Evolutionary conservation across 2,113 vertebrate genomes (phyloP), one percentile per base, ranked within the genome.

Genomic region (Atrichornis clamosus): DNA sequence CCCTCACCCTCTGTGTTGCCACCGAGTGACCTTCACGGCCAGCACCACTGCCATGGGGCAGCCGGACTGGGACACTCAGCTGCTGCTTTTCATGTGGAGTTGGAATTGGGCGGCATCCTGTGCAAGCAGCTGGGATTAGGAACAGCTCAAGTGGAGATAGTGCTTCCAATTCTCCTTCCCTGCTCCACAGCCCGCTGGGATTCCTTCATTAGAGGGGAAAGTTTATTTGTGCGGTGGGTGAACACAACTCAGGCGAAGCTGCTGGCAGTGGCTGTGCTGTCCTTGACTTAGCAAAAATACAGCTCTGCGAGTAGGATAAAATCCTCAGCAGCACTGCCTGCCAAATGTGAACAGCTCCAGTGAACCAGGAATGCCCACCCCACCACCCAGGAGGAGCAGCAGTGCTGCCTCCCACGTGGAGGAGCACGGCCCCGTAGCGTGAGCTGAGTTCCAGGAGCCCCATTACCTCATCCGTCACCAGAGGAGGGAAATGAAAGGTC

Each of bases 231-330:
- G 75, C 6, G 0, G 3, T 72, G 87, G 69, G 84, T 77, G 70
- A 84, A 9, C 58, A 37, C 11, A 28, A 5, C 56, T 7, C 20
- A 70, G 47, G 30, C 13, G 3, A 59, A 87, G 87, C 91, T 87
- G 86, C 79, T 72, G 77, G 94, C 84, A 15, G 22, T 30, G 80
- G 70, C 72, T 53, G 37, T 30, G 84, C 87, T 42, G 77, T 27
- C 87, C 91, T 95, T 92, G 56, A 70, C 84, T 87, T 69, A 69
- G 91, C 89, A 64, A 39, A 87, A 91, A 64, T 27, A 18, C 76
- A 72, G 74, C 81, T 95, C 60, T 84, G 87, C 33, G 39, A 92
- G 83, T 35, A 7, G 84, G 39, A 72, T 53, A 20, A 84, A 87
- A 44, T 32, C 77, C 89, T 87, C 77, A 32, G 87, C 89, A 90